These are phyloP conservation scores for Passer domesticus DNA, from an alignment of 2,113 vertebrate species.

Conservation along the genomic window DNA sequence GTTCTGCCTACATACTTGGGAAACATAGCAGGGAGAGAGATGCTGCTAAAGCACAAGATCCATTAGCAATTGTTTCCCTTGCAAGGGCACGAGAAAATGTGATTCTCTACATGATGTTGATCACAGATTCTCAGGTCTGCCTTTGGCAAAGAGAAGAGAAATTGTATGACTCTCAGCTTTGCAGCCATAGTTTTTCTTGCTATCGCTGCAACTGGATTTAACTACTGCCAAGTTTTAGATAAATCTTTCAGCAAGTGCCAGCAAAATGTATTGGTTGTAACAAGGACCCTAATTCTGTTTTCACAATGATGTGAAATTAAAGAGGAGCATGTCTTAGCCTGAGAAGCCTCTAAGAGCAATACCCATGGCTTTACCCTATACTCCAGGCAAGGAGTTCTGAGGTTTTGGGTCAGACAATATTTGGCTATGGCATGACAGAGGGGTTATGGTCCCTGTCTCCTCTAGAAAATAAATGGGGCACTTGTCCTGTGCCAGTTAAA, in stretches of 20 bases:
- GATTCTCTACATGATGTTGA: not conserved
- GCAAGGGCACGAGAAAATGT: not conserved
- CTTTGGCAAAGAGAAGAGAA: not conserved
- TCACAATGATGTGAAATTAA: not conserved
- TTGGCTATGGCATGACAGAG: not conserved
- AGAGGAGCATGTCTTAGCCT: not conserved
- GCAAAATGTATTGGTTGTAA: not conserved
- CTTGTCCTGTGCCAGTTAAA: not conserved
- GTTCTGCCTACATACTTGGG: not conserved
- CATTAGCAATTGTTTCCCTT: not conserved
- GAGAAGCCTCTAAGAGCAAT: not conserved
- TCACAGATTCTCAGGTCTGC: not conserved
- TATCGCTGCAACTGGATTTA: not conserved
- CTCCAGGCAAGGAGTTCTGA: not conserved
- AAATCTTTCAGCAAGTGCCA: not conserved
- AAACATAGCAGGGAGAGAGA: not conserved
- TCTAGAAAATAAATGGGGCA: not conserved
- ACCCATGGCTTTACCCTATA: not conserved
- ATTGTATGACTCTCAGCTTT: not conserved
- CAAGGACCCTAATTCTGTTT: not conserved
- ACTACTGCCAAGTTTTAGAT: not conserved
- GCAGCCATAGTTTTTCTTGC: not conserved
- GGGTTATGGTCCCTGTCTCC: not conserved
- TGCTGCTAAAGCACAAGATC: not conserved
- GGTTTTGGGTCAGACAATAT: not conserved